Evolutionary conservation across 2,888 invertebrate genomes (phyloP), one percentile per base, ranked within the genome.

Genomic region (Pollenia amentaria): DNA sequence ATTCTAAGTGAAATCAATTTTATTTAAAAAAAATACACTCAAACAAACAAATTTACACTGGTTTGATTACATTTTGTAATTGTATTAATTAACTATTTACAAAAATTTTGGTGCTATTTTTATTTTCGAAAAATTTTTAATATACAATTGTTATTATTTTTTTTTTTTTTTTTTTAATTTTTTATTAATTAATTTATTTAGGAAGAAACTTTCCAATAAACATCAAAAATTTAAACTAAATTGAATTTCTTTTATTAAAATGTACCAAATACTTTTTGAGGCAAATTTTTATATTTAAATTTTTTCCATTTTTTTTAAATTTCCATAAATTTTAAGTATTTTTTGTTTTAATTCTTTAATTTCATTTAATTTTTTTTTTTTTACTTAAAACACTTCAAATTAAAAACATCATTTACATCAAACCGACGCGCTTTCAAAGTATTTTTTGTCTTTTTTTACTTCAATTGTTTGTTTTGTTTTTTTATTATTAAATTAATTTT

Each of bases 341-440:
- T n/a, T 72, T 72, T 51, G n/a, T 38, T 69, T 16, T 48, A 8
- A 29, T 29, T 29, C 6, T 29, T 29, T 29, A 6, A 1, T 2
- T 3, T 29, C 3, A 1, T 7, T 38, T 38, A 29, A 29, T 60
- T 40, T 53, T 2, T 29, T 10, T 44, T 62, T 60, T 40, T 48
- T 69, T 75, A 1, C 38, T 6, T 44, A 38, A 80, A 80, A 65
- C 62, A 65, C 55, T 70, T 73, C 8, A 78, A 78, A 60, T 51
- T 7, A 70, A 44, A 53, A 9, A 14, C 11, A 38, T 53, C 14
- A n/a, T 8, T n/a, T 9, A 11, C 9, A 40, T 21, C 44, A n/a
- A 53, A 60, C 62, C 51, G 62, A 70, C 79, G 70, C 79, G 53
- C 29, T 11, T 64, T 72, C 16, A 51, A 72, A 80, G 72, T 64